A percentile compares a stretch with the other conserved stretches of the same genome.
Conservation (phyloP, 2,888 invertebrate genomes). For the Arge pagana region DNA sequence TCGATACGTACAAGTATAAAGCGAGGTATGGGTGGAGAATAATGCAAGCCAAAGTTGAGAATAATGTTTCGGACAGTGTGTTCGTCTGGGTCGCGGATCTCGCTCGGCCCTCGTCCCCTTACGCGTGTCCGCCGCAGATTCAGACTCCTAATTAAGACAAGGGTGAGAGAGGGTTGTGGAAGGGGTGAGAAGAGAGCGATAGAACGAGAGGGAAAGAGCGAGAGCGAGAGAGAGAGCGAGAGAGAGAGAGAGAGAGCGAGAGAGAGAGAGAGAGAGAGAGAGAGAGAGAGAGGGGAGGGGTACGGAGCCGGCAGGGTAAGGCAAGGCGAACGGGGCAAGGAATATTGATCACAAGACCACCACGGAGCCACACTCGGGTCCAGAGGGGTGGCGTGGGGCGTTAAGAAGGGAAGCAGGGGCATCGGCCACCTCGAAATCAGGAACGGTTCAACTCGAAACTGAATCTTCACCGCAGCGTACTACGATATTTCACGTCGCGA, state of each 20-base stretch:
- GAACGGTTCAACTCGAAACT: too few species aligned
- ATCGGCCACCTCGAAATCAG: too few species aligned
- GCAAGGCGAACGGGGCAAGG: slow-evolving; percentile 58
- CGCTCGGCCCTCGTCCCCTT: slow-evolving; percentile 52
- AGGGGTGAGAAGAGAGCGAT: slow-evolving; percentile 23
- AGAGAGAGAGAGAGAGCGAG: slow-evolving; percentile 11
- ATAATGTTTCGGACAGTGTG: slow-evolving; percentile 58
- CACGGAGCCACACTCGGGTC: slow-evolving; percentile 38
- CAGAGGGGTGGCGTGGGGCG: too few species aligned
- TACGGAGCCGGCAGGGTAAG: slow-evolving; percentile 50
- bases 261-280: slow-evolving; percentile 20
- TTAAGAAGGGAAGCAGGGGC: too few species aligned
- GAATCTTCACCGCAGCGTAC: too few species aligned
- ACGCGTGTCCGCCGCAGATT: slow-evolving; percentile 83
- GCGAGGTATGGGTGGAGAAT: too few species aligned
- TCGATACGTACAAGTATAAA: too few species aligned
- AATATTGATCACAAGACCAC: slow-evolving; percentile 57
- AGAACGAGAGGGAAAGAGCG: slow-evolving; percentile 20
- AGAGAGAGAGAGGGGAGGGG: slow-evolving; percentile 35
- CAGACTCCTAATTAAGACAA: slow-evolving; percentile 84
- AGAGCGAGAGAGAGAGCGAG: slow-evolving; percentile 34
- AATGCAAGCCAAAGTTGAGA: slow-evolving; percentile 48
- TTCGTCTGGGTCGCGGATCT: slow-evolving; percentile 37
- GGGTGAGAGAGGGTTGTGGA: slow-evolving; percentile 61
- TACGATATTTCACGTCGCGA: too few species aligned